phyloP scores from a whole-genome alignment of 2,797 vertebrate species.

The Emydoidea blandingii region DNA sequence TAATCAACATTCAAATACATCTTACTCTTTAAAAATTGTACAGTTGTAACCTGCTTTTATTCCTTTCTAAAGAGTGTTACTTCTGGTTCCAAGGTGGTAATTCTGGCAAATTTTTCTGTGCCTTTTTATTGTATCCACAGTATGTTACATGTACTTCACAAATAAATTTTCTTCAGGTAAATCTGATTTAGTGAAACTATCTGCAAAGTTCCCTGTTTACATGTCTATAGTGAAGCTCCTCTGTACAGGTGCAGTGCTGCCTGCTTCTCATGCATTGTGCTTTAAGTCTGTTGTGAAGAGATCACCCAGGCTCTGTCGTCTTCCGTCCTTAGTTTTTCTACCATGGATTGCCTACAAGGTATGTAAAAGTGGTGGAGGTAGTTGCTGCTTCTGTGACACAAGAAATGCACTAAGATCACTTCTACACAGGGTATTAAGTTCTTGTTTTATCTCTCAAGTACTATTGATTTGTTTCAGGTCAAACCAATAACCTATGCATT shows the following conservation, averaged over 20 bases:
- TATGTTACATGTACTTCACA: constrained; percentile 71
- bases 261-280: neutral
- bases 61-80: constrained; percentile 40
- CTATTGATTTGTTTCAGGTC: neutral
- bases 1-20: neutral
- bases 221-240: neutral
- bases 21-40: constrained; percentile 47
- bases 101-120: neutral
- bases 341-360: rapidly evolving
- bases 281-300: neutral
- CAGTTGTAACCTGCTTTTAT: constrained; percentile 52
- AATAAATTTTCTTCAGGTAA: constrained; percentile 66
- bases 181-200: neutral
- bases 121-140: constrained; percentile 28
- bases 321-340: neutral
- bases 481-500: neutral
- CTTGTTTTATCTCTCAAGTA: neutral
- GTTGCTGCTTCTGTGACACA: neutral
- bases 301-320: neutral
- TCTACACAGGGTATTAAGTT: neutral
- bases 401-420: neutral
- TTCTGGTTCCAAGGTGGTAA: constrained; percentile 24
- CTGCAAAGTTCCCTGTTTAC: neutral
- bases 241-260: neutral
- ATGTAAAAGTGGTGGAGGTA: rapidly evolving